Evolutionary conservation across 2,888 invertebrate species (phyloP).

Genomic region (Aphodius granarius): DNA sequence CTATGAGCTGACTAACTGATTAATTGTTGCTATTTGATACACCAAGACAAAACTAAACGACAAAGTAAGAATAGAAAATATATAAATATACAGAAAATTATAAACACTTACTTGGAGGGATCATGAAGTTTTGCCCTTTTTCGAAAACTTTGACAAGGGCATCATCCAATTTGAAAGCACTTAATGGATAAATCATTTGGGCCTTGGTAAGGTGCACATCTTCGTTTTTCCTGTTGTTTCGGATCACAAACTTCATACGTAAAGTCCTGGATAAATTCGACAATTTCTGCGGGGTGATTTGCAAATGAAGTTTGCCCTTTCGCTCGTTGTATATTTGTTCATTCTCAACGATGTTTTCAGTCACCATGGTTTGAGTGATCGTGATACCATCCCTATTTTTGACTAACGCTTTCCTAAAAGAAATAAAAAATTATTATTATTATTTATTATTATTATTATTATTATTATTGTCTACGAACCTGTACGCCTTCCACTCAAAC

Average conservation of each 20-base stretch:
- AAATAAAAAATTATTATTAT: background rate
- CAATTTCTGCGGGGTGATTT: constrained; percentile 33
- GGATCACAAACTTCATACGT: constrained; percentile 37
- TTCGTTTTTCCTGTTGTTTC: constrained; percentile 33
- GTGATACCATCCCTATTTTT: constrained; percentile 39
- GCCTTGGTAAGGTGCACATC: constrained; percentile 32
- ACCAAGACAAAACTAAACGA: no score
- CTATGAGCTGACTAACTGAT: no score
- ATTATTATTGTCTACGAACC: constrained; percentile 27
- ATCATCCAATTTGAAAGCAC: constrained; percentile 25
- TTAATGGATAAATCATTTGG: constrained; percentile 36
- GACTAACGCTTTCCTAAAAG: constrained; percentile 37
- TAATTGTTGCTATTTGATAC: no score
- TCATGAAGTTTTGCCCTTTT: constrained; percentile 8
- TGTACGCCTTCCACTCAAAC: constrained; percentile 35
- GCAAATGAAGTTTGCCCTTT: constrained; percentile 35
- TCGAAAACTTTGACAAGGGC: background rate
- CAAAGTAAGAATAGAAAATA: no score
- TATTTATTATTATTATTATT: background rate
- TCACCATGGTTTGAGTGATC: constrained; percentile 29
- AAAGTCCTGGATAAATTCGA: constrained; percentile 31
- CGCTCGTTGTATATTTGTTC: constrained; percentile 20
- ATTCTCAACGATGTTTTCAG: constrained; percentile 21
- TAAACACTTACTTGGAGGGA: constrained; percentile 32
- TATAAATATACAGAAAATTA: background rate